phyloP scores from a whole-genome alignment of 2,113 vertebrate species.

The Chaetops frenatus region DNA sequence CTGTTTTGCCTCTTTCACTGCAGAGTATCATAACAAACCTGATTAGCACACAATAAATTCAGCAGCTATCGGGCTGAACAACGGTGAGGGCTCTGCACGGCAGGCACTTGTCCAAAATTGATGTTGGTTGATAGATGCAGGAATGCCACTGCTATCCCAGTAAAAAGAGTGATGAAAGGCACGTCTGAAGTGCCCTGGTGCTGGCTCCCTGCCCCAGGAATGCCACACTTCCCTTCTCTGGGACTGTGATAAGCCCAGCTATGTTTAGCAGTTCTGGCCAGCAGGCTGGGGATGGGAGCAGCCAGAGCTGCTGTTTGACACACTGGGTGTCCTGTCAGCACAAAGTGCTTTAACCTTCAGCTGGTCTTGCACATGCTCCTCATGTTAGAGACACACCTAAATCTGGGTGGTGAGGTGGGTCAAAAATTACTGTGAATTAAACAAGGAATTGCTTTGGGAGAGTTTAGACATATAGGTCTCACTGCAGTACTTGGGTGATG shows the following conservation, averaged over 20 bases:
- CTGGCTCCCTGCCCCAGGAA: conserved; percentile 57
- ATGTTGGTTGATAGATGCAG: background rate
- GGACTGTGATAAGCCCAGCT: conserved; percentile 45
- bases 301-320: conserved; percentile 44
- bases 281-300: background rate
- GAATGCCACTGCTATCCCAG: background rate
- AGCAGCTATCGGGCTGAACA: background rate
- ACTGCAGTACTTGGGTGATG: background rate
- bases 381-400: background rate
- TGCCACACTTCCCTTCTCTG: conserved; percentile 53
- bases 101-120: background rate
- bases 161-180: conserved; percentile 31
- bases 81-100: background rate
- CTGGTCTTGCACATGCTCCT: background rate
- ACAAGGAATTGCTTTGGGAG: background rate
- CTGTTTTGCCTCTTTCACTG: background rate
- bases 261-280: conserved; percentile 35
- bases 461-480: background rate
- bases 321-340: conserved; percentile 59
- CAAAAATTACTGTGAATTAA: background rate
- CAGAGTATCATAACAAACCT: background rate
- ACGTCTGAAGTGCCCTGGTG: conserved; percentile 5
- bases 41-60: background rate
- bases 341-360: background rate
- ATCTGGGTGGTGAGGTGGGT: background rate